Conservation (phyloP, 1,140 invertebrate species). For the Parapsyche elsis region DNA sequence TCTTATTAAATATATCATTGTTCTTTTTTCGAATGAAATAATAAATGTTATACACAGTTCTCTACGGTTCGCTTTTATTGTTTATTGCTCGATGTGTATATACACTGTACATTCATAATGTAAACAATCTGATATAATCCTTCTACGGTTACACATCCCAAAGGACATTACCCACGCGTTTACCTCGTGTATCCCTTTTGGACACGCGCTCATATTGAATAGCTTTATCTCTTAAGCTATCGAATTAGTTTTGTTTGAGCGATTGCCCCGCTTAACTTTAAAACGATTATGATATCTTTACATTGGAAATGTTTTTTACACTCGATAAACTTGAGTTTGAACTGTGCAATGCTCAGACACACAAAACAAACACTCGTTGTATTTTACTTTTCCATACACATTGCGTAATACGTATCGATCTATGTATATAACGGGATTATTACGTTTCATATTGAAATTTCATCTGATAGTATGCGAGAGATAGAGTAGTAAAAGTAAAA, state of each 20-base stretch:
- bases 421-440: neutral
- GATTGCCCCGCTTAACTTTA: neutral
- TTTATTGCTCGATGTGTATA: neutral
- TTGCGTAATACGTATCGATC: too few species aligned
- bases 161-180: conserved; percentile 20
- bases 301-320: too few species aligned
- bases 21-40: neutral
- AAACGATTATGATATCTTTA: neutral
- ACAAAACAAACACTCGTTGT: too few species aligned
- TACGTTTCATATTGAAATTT: neutral
- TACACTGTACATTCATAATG: neutral
- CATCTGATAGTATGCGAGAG: neutral
- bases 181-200: conserved; percentile 7
- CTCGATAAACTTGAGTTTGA: too few species aligned
- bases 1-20: neutral
- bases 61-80: neutral
- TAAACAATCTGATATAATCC: conserved; percentile 3
- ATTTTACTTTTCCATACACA: too few species aligned
- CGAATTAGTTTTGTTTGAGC: conserved; percentile 5
- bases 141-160: conserved; percentile 9
- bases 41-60: neutral
- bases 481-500: neutral
- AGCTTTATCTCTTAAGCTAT: conserved; percentile 20
- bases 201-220: conserved; percentile 23
- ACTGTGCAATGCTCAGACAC: too few species aligned